Percentiles rank a stretch among this genome's conserved stretches.
These are phyloP conservation scores for Trachops cirrhosus DNA, from an alignment of 2,797 vertebrate genomes.

Conservation along the genomic window DNA sequence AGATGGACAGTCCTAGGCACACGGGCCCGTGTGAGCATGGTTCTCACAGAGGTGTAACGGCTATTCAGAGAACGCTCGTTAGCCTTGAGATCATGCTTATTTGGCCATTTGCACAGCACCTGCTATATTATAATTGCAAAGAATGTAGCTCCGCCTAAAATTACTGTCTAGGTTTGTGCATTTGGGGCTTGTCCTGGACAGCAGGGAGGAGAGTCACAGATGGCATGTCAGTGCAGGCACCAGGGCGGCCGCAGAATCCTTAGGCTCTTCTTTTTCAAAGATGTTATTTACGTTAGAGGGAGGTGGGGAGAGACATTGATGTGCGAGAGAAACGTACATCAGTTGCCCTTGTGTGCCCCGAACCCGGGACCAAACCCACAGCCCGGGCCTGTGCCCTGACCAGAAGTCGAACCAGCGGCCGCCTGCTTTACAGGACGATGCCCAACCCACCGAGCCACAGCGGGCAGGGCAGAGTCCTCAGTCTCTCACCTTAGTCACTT, in stretches of 20 bases:
- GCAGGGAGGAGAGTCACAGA: accelerated
- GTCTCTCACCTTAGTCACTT: neutral
- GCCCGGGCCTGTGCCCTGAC: too few species aligned
- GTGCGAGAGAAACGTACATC: neutral
- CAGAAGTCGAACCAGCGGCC: neutral
- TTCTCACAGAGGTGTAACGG: neutral
- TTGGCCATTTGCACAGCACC: neutral
- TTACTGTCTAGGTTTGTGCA: neutral
- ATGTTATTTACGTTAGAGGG: too few species aligned
- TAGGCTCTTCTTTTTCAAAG: neutral
- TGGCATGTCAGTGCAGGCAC: neutral
- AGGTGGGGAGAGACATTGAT: neutral
- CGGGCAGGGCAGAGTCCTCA: neutral
- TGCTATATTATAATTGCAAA: neutral
- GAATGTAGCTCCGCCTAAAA: neutral
- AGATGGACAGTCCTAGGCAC: accelerated
- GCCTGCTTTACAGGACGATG: neutral
- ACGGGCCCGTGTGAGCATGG: accelerated
- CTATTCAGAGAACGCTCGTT: neutral
- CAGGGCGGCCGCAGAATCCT: neutral
- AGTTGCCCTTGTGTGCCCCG: neutral
- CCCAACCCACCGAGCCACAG: neutral
- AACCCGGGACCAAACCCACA: neutral
- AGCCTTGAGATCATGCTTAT: neutral
- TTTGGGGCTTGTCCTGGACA: neutral